Evolutionary conservation across 2,113 vertebrate species (phyloP), one percentile per base, ranked within the genome.

Genomic region (Notarius quadriscutis): DNA sequence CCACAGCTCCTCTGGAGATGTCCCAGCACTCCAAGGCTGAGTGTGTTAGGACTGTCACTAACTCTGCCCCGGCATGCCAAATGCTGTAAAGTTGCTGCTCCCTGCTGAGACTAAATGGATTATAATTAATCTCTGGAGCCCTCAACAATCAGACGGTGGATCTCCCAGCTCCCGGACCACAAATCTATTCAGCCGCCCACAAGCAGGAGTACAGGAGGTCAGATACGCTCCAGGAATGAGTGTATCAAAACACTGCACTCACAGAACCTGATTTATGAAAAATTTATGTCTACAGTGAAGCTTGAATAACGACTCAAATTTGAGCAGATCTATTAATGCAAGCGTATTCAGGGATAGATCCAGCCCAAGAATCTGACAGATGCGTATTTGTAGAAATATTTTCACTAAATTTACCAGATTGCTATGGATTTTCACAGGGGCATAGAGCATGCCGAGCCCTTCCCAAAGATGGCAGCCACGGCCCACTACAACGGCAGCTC

Each of bases 41-140:
- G 75, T 67, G 89, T 89, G 88, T 86, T 78, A 78, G 89, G 87
- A 83, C 85, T 79, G 78, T 87, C 77, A 85, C 65, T 65, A 41
- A 14, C 20, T 86, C 90, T 91, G 92, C 88, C 90, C 90, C 81
- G 89, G 93, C 92, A 92, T 85, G 93, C 93, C 92, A 87, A 88
- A 60, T 89, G 92, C 91, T 90, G 91, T 88, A 91, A 90, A 91
- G 92, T 91, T 93, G 89, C 92, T 78, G 85, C 91, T 92, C 89
- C 92, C 88, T 88, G 87, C 90, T 90, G 91, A 88, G 87, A 88
- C 90, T 90, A 82, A 93, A 91, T 86, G 89, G 89, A 84, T 89
- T 34, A 50, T 92, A 94, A 94, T 94, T 93, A 93, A 93, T 93
- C 93, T 93, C 92, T 34, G 51, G 91, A 92, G 92, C 87, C 72